Base-by-base conservation (phyloP, 2,113 vertebrate species). In the Labeo rohita region DNA sequence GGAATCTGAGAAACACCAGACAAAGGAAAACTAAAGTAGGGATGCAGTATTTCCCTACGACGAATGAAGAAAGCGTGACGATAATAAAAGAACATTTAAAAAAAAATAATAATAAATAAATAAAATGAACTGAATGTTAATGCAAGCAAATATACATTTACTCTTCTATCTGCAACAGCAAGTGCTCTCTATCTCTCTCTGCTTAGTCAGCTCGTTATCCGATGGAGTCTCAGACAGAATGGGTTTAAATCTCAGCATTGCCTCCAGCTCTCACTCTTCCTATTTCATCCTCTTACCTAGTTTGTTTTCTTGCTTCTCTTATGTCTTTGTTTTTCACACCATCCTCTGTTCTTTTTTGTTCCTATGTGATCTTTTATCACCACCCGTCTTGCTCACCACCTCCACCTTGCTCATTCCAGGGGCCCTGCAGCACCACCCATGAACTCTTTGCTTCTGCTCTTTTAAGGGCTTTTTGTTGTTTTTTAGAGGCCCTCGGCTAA, bases 131-230 rank as follows among this genome's bases (percentile, higher is more conserved):
- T 66, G 45, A 63, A 77, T 77, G 61, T 84, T 21, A 70, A 70
- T 66, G 43, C 61, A 70, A 49, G 86, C 59, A 52, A 75, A 84
- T 59, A 47, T 65, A 68, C 45, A 82, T 50, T 52, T 50, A 70
- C 80, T 70, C 34, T 28, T 65, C 39, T 65, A 23, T 47, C 18
- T 45, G 78, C 77, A 61, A 39, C 54, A 45, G 36, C 59, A 28
- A 65, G 59, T 49, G 59, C 50, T 43, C 34, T 91, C 87, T 88
- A 47, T 79, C 74, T 82, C 28, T 59, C 85, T 86, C 80, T 91
- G 92, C 93, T 93, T 93, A 94, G 87, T 94, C 94, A 94, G 93
- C 94, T 94, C 89, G 80, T 94, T 93, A 94, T 93, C 91, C 90
- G 90, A 91, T 91, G 92, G 91, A 92, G 88, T 91, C 63, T 63